phyloP scores from a whole-genome alignment of 1,140 invertebrate species.

The Myzus persicae region DNA sequence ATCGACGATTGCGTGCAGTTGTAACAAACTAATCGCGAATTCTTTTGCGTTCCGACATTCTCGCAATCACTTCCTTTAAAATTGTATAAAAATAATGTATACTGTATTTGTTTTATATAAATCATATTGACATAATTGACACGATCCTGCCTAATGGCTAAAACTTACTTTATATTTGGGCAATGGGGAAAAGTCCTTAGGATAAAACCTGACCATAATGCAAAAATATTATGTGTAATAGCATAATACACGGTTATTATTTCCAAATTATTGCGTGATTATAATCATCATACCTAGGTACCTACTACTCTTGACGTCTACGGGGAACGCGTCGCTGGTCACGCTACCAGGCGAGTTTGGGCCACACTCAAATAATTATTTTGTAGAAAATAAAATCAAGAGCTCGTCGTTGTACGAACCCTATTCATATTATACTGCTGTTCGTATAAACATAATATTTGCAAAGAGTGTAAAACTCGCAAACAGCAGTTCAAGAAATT shows the following conservation, averaged over 20 bases:
- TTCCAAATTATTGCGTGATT: not conserved
- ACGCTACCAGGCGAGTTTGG: not conserved
- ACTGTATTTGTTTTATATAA: too few relatives aligned
- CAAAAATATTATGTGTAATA: not conserved
- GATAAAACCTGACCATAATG: not conserved
- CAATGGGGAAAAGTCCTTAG: not conserved
- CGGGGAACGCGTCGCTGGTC: not conserved
- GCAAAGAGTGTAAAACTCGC: not conserved
- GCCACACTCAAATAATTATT: not conserved
- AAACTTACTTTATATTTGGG: not conserved
- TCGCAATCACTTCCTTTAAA: not conserved
- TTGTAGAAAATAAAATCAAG: not conserved
- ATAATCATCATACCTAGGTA: not conserved
- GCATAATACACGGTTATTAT: not conserved
- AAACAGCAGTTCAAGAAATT: not conserved
- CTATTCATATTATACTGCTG: too few relatives aligned
- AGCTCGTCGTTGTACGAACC: not conserved
- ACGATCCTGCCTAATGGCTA: not conserved
- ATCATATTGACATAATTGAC: too few relatives aligned
- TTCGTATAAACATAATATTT: not conserved
- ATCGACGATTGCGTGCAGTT: not conserved
- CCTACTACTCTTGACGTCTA: slow-evolving; percentile 12
- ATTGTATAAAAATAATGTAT: too few relatives aligned
- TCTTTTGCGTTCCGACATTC: not conserved
- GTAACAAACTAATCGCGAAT: not conserved